Conservation (phyloP, 2,113 vertebrate genomes). For the Bubo scandiacus region DNA sequence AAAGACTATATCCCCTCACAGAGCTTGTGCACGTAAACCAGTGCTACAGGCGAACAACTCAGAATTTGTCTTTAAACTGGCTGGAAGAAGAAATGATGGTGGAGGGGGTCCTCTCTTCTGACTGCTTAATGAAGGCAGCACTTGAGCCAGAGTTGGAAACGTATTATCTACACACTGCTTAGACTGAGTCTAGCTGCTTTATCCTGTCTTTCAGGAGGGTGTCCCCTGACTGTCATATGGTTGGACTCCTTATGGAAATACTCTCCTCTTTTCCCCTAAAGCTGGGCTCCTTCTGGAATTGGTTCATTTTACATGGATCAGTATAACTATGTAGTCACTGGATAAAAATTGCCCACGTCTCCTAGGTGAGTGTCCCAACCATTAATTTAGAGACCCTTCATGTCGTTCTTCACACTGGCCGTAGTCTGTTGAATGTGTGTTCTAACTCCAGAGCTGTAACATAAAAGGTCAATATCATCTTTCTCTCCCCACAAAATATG, state of each 20-base stretch:
- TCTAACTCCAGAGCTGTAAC: not conserved
- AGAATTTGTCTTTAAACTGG: not conserved
- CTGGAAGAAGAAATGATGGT: not conserved
- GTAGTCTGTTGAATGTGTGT: rapidly evolving
- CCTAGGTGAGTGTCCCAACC: not conserved
- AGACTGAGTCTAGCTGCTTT: not conserved
- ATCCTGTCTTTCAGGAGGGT: not conserved
- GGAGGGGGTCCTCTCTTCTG: not conserved
- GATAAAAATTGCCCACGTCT: not conserved
- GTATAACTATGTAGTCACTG: not conserved
- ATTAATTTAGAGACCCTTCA: not conserved
- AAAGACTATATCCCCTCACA: not conserved
- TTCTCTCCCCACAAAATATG: not conserved
- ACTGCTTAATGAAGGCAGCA: not conserved
- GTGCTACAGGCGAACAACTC: not conserved
- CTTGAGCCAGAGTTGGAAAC: not conserved
- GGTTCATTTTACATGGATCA: not conserved
- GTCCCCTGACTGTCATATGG: not conserved
- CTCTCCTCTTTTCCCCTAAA: not conserved
- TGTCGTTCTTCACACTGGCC: rapidly evolving
- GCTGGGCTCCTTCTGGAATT: not conserved
- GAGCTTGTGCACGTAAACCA: not conserved
- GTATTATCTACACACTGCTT: rapidly evolving
- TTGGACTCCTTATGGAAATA: not conserved
- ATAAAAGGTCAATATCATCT: not conserved